Evolutionary conservation across 2,797 vertebrate species (phyloP), one percentile per base, ranked within the genome.

Genomic region (Mormyrops attenuatus): DNA sequence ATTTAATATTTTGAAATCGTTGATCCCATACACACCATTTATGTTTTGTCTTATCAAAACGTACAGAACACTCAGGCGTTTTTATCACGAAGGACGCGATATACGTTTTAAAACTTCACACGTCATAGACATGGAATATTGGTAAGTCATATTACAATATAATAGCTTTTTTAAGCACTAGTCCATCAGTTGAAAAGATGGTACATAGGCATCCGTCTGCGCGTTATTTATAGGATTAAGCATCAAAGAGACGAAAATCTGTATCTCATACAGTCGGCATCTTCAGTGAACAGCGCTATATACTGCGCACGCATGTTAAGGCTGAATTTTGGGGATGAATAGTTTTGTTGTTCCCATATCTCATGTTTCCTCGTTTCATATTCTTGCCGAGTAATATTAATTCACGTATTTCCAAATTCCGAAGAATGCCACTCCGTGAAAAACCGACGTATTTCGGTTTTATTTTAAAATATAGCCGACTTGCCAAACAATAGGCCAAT

Each of bases 1-100:
- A 60, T 34, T 86, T 86, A 44, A 60, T 34, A 87, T 85, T 85
- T 30, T 34, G n/a, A 85, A 87, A 87, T 22, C 52, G 20, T 87
- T 7, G 53, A 55, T 60, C 30, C 15, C 85, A 52, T 87, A 57
- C 38, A 87, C 26, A n/a, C 22, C 50, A 41, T 41, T 6, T 41
- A 55, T 49, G 11, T 3, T 82, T 82, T 82, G 34, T 20, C 41
- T 44, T 47, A 44, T n/a, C 77, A 41, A 41, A 57, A 2, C 53
- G 49, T 41, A 34, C 26, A 34, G 49, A 53, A 57, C 50, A 57
- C 30, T 41, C 52, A 73, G 69, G 5, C 30, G 30, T 73, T n/a
- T 60, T 41, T 22, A 87, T 57, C 15, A 87, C 53, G 15, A n/a
- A 38, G 11, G 50, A 60, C 34, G 15, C 53, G 17, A 53, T 8